Evolutionary conservation across 2,888 invertebrate species (phyloP).

Genomic region (Nephrotoma flavescens): DNA sequence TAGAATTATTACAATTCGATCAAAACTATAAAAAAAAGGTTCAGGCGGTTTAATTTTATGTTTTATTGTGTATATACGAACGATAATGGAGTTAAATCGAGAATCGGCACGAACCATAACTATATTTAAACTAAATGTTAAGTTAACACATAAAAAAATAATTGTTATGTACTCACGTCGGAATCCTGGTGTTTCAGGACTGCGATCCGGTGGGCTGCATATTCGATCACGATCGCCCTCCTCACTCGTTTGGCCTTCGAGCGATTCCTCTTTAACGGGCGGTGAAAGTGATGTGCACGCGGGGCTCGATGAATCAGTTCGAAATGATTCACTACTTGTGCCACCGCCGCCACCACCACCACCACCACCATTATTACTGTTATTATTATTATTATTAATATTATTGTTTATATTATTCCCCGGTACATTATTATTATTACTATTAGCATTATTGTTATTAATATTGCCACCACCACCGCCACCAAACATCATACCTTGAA

Average conservation of each 20-base stretch:
- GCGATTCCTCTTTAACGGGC: slow-evolving; percentile 36
- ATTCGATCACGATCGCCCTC: slow-evolving; percentile 37
- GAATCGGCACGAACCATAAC: neutral
- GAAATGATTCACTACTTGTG: slow-evolving; percentile 30
- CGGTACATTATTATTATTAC: neutral
- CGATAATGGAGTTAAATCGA: neutral
- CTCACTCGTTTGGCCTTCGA: slow-evolving; percentile 42
- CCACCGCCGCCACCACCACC: slow-evolving; percentile 15
- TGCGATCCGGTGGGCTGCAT: slow-evolving; percentile 25
- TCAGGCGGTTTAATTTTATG: neutral
- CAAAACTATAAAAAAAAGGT: neutral
- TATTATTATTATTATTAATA: neutral
- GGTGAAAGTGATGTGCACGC: slow-evolving; percentile 42
- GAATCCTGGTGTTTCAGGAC: slow-evolving; percentile 37
- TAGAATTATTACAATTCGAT: neutral
- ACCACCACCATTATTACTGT: slow-evolving; percentile 14
- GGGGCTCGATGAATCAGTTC: slow-evolving; percentile 44
- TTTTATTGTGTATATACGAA: neutral
- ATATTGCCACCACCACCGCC: neutral
- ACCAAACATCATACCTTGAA: slow-evolving; percentile 7
- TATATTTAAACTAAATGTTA: neutral
- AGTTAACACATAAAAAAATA: neutral
- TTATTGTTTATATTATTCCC: neutral
- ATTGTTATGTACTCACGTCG: slow-evolving; percentile 36
- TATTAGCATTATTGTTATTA: neutral